These are phyloP conservation scores for Emydura subglobosa DNA, from an alignment of 2,113 vertebrate genomes.

Conservation along the genomic window DNA sequence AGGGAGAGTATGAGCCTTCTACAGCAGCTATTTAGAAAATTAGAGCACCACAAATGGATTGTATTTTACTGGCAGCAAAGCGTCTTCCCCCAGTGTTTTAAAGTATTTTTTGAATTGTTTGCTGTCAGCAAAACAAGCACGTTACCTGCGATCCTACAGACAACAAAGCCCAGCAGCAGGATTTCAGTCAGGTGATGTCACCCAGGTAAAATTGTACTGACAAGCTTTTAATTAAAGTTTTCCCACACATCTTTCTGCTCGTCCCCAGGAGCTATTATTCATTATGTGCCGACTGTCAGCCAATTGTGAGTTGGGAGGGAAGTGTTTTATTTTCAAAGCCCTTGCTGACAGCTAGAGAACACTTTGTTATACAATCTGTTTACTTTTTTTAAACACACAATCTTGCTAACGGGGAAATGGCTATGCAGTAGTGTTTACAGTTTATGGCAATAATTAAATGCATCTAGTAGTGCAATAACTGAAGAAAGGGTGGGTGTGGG, in stretches of 20 bases:
- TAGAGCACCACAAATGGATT: slow-evolving; percentile 77
- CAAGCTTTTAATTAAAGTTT: slow-evolving; percentile 98
- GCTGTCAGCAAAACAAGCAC: slow-evolving; percentile 85
- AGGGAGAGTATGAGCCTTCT: slow-evolving; percentile 36
- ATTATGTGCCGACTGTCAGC: slow-evolving; percentile 85
- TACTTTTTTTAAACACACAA: slow-evolving; percentile 77
- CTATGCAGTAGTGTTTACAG: slow-evolving; percentile 67
- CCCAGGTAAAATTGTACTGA: slow-evolving; percentile 90
- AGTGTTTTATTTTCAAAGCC: slow-evolving; percentile 88
- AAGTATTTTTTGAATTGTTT: slow-evolving; percentile 83
- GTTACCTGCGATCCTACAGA: slow-evolving; percentile 79
- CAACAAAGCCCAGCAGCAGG: slow-evolving; percentile 83
- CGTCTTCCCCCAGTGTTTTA: slow-evolving; percentile 69
- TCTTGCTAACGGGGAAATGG: slow-evolving; percentile 79
- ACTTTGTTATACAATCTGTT: slow-evolving; percentile 88
- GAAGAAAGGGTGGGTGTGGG: slow-evolving; percentile 31
- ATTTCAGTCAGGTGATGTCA: slow-evolving; percentile 88
- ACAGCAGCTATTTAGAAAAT: slow-evolving; percentile 81
- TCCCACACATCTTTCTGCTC: slow-evolving; percentile 86
- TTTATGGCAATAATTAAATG: slow-evolving; percentile 79
- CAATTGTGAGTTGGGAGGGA: slow-evolving; percentile 83
- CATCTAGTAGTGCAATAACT: slow-evolving; percentile 73
- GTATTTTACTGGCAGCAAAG: slow-evolving; percentile 71
- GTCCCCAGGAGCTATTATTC: slow-evolving; percentile 86
- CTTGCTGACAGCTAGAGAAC: slow-evolving; percentile 86